Base-by-base conservation (phyloP, 2,113 vertebrate genomes). In the Engystomops pustulosus region DNA sequence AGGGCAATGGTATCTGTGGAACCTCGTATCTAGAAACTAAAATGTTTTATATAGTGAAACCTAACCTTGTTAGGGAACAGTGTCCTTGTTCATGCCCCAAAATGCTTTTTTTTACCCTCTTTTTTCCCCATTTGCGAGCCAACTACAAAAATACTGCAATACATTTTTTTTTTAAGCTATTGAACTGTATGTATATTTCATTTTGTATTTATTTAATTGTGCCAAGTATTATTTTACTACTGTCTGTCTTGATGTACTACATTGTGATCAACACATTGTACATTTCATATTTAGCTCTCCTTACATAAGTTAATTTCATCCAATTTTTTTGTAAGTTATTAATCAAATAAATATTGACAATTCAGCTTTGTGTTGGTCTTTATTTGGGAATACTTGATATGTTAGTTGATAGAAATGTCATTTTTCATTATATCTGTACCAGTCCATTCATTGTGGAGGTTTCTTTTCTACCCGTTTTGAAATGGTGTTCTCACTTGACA, bases 151-250 rank as follows among this genome's bases (percentile, higher is more conserved):
- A 70, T 78, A 68, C 75, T 77, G 72, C 72, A 83, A 83, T 83
- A 83, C 55, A 49, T 68, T 68, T 36, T 41, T 41, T n/a, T 55
- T 41, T 84, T 69, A 65, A 79, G 83, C 75, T 79, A 85, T 79
- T 36, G 32, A 85, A 85, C 67, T 69, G 83, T 92, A 83, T 85
- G 85, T 90, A 91, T 72, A 81, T 92, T 85, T 86, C 91, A 93
- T 91, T 94, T 94, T 93, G 81, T 95, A 91, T 91, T 90, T 95
- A 95, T 95, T 95, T 95, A 93, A 93, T 89, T 95, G 94, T 95
- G 94, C 94, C 93, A 94, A 94, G 92, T 93, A 93, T 95, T 94
- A 93, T 94, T 95, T 95, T 95, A 93, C 92, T 94, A 94, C 92
- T 88, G 90, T 93, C 45, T 87, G 89, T 89, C 89, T 94, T 93